These are phyloP conservation scores for Argyrosomus japonicus DNA, from an alignment of 2,113 vertebrate species.

Conservation along the genomic window DNA sequence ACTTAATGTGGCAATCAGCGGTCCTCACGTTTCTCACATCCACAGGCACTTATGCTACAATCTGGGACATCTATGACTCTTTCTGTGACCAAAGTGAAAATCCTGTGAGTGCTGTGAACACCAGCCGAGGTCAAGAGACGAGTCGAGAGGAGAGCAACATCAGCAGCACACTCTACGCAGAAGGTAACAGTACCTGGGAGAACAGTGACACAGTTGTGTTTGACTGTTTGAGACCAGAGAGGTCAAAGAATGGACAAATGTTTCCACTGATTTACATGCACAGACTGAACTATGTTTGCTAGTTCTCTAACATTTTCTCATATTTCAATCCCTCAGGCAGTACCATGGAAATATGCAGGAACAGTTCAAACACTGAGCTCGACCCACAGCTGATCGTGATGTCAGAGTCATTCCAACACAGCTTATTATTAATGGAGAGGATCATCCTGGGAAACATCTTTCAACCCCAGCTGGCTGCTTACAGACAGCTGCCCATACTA, in stretches of 20 bases:
- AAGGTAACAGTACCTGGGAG: constrained; percentile 73
- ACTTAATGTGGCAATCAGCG: no score
- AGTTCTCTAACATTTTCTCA: background rate
- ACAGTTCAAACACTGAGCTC: constrained; percentile 60
- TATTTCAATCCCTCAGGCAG: constrained; percentile 48
- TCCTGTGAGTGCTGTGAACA: background rate
- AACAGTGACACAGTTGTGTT: background rate
- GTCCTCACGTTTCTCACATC: background rate
- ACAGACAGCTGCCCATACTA: constrained; percentile 86
- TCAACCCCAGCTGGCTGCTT: constrained; percentile 89
- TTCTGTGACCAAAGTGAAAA: constrained; percentile 32
- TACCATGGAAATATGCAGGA: constrained; percentile 48
- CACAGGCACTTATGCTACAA: constrained; percentile 81
- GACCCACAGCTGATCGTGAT: constrained; percentile 51
- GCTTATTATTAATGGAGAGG: constrained; percentile 88
- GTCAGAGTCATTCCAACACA: constrained; percentile 85
- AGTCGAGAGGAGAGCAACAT: background rate
- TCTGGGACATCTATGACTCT: constrained; percentile 87
- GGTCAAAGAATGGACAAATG: background rate
- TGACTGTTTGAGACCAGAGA: background rate
- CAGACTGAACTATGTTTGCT: background rate
- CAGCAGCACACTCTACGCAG: constrained; percentile 29
- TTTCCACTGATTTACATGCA: no score
- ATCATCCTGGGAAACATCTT: constrained; percentile 87
- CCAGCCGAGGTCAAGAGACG: constrained; percentile 13